These are phyloP conservation scores for Neotoma lepida DNA, from an alignment of 2,113 vertebrate genomes.

Conservation along the genomic window DNA sequence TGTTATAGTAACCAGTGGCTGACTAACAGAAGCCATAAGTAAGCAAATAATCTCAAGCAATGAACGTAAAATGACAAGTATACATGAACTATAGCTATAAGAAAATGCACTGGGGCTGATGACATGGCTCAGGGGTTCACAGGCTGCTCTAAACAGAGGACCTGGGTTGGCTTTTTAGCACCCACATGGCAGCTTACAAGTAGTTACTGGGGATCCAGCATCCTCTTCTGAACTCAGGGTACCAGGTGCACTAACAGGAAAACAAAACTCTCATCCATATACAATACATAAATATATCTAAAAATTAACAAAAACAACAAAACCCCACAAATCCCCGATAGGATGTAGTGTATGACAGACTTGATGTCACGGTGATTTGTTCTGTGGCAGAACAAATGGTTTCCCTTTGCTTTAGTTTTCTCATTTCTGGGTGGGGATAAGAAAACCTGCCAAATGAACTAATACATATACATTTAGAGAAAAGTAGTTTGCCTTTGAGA, in stretches of 20 bases:
- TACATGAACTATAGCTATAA: neutral
- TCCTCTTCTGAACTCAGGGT: neutral
- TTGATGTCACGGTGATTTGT: neutral
- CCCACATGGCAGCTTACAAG: neutral
- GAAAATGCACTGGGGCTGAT: neutral
- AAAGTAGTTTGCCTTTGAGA: neutral
- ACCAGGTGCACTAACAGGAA: neutral
- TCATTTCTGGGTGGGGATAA: neutral
- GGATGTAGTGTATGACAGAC: neutral
- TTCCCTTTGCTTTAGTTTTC: slow-evolving; percentile 28
- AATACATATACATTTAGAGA: neutral
- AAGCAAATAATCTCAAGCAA: neutral
- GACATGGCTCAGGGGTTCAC: neutral
- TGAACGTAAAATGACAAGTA: neutral
- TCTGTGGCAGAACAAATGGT: neutral
- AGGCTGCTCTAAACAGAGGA: neutral
- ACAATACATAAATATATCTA: neutral
- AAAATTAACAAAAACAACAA: neutral
- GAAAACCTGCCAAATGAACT: neutral
- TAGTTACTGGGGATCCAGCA: too few relatives aligned
- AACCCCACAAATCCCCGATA: neutral
- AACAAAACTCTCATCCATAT: neutral
- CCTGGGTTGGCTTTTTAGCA: neutral
- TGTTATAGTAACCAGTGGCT: neutral
- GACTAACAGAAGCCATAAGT: neutral